Base-by-base conservation (phyloP, 2,797 vertebrate genomes). In the Perdix hodgsoniae region DNA sequence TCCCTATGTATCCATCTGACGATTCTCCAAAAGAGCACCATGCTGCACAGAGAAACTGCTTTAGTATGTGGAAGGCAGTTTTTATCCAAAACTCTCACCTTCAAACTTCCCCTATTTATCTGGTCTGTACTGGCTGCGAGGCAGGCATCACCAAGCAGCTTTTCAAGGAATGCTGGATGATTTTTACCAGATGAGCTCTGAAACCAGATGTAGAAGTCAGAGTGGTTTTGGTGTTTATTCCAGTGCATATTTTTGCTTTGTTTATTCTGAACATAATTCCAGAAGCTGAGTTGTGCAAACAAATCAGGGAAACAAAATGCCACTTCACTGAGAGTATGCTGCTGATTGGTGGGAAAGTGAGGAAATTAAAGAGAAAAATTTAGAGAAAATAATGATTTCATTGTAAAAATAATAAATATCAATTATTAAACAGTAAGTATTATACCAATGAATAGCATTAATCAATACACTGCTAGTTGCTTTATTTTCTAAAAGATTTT, bases 181-280 rank as follows among this genome's bases (percentile, higher is more conserved):
- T 79, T 91, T 90, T 90, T 91, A 13, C 77, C 85, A 93, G 54
- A 90, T 88, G 73, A 83, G 61, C 59, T 91, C 61, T 71, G 88
- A 90, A 93, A 75, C 22, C 79, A 91, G 60, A 72, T 91, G 67
- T 59, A 74, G 33, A 84, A 83, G 39, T 9, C 67, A 87, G 65
- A 66, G 73, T 69, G 42, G 31, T 87, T 88, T 69, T 44, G 5
- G 56, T 88, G 39, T 71, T 79, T 91, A 86, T 60, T 84, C 35
- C 44, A 63, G 45, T 50, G 42, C 57, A 60, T 88, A 50, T 63
- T 88, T 94, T 91, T 88, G 8, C 27, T 49, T 84, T 84, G 61
- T 79, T 92, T 65, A 49, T 94, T 91, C 64, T 76, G 67, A 88
- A 31, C 27, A 8, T 64, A 65, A 61, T 80, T 91, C 61, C 83